Conservation (phyloP, 2,113 vertebrate species). For the Varanus komodoensis region DNA sequence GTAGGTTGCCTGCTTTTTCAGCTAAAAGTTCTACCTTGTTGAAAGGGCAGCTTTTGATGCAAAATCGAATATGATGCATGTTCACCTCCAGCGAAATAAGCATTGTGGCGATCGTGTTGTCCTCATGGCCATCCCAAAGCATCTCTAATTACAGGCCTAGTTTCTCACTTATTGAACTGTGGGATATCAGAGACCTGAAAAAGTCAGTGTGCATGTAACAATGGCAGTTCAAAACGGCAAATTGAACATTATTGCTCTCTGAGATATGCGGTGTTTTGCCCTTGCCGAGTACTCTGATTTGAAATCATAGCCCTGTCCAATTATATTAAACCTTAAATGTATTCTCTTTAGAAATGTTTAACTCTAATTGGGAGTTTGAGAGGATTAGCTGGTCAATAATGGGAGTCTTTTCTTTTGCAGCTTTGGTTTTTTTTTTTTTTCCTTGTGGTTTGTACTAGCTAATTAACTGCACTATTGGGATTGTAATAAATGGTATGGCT, state of each 20-base stretch:
- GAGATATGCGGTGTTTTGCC: background rate
- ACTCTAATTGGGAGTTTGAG: conserved; percentile 27
- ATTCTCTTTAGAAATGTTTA: conserved; percentile 38
- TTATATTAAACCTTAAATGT: conserved; percentile 55
- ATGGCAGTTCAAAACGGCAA: background rate
- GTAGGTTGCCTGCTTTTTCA: background rate
- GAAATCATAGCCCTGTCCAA: conserved; percentile 4
- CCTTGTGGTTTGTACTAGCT: background rate
- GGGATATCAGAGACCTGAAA: background rate
- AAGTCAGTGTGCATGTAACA: background rate
- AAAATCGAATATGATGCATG: background rate
- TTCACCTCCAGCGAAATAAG: background rate
- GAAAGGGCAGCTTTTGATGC: background rate
- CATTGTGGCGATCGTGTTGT: background rate
- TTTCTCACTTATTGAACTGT: background rate
- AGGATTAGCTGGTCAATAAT: conserved; percentile 19
- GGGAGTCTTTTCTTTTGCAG: conserved; percentile 1
- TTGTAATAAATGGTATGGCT: conserved; percentile 9
- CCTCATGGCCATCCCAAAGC: background rate
- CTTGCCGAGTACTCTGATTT: background rate
- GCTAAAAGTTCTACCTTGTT: background rate
- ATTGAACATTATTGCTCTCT: background rate
- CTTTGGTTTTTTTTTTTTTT: background rate
- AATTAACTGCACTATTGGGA: conserved; percentile 11
- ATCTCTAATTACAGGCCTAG: background rate